phyloP scores from a whole-genome alignment of 2,113 vertebrate species.

The Ammodytes dubius region DNA sequence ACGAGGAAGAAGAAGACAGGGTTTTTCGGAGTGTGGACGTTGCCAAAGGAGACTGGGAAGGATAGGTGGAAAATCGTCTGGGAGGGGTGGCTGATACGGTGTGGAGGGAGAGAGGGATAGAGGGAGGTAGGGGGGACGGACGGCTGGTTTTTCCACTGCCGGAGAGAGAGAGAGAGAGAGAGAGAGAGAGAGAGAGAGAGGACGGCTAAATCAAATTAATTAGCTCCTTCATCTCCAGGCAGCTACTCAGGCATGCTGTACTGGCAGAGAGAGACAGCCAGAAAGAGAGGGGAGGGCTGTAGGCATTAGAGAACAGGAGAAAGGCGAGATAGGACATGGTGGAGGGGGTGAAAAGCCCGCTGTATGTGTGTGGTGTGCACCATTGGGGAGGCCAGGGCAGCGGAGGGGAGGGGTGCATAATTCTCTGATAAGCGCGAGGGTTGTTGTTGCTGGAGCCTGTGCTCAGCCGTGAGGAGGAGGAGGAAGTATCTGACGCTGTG shows the following conservation, averaged over 20 bases:
- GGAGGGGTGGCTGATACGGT: constrained; percentile 82
- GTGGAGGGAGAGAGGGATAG: constrained; percentile 43
- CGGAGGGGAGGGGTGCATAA: constrained; percentile 73
- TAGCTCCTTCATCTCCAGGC: constrained; percentile 88
- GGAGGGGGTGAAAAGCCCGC: constrained; percentile 76
- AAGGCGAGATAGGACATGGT: constrained; percentile 72
- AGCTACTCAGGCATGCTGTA: constrained; percentile 85
- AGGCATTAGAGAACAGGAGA: constrained; percentile 64
- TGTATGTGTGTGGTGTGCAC: constrained; percentile 77
- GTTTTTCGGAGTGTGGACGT: constrained; percentile 41
- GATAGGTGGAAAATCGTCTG: constrained; percentile 86
- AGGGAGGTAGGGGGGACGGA: constrained; percentile 43
- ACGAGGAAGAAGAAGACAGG: constrained; percentile 44
- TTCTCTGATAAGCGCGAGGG: constrained; percentile 83
- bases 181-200: constrained; percentile 77
- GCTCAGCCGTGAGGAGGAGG: constrained; percentile 64
- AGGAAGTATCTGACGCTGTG: constrained; percentile 61
- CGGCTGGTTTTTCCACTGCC: constrained; percentile 85
- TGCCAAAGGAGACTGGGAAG: constrained; percentile 83
- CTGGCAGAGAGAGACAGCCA: constrained; percentile 70
- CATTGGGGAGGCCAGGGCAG: constrained; percentile 71
- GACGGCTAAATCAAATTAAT: constrained; percentile 89
- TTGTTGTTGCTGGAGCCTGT: constrained; percentile 78
- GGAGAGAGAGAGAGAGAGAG: constrained; percentile 76
- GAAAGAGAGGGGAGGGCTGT: constrained; percentile 30